Percentiles rank a stretch among this genome's conserved stretches.
Conservation (phyloP, 2,113 vertebrate genomes). For the Sylvietta virens region DNA sequence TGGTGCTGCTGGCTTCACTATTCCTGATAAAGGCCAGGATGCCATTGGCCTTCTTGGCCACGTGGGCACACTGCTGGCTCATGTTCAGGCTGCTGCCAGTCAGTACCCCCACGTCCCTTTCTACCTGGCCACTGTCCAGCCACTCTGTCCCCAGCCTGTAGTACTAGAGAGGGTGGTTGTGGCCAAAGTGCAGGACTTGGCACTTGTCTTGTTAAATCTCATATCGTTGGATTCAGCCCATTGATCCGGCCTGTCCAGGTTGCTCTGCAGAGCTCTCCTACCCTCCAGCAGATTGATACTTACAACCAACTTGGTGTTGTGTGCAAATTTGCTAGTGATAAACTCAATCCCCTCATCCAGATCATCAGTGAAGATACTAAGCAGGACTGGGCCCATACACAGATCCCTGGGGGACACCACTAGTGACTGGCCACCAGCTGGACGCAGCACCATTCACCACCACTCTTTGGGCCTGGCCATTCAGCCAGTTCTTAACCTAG, state of each 20-base stretch:
- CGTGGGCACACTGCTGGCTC: rapidly evolving
- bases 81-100: neutral
- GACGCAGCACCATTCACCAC: neutral
- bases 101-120: neutral
- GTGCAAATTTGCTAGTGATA: neutral
- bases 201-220: neutral
- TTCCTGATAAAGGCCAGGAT: neutral
- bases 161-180: neutral
- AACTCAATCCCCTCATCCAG: neutral
- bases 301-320: neutral
- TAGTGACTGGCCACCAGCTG: neutral
- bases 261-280: neutral
- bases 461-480: neutral
- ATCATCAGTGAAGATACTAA: neutral
- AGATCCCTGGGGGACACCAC: neutral
- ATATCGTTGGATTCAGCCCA: neutral
- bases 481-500: neutral
- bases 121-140: neutral
- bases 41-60: neutral
- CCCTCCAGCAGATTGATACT: neutral
- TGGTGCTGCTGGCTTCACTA: neutral
- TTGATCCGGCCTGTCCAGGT: neutral
- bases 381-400: no score
- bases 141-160: neutral
- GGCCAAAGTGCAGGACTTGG: neutral